Evolutionary conservation across 2,888 invertebrate genomes (phyloP), one percentile per base, ranked within the genome.

Genomic region (Nomada goodeniana): DNA sequence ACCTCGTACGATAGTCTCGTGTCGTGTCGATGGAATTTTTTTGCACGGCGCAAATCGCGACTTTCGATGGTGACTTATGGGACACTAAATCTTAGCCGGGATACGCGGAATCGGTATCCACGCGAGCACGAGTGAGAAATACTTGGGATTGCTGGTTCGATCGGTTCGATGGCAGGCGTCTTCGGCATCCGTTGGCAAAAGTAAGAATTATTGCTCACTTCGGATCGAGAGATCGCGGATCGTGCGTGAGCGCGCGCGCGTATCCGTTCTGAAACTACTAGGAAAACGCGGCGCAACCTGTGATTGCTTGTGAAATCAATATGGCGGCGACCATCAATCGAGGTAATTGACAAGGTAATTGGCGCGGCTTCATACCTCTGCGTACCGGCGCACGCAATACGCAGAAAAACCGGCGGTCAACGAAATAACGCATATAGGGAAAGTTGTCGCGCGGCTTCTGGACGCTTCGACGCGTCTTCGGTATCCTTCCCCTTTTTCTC

Each of bases 301-400:
- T 80, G 89, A 90, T 91, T 87, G 90, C 88, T 88, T 86, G 90
- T 76, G 84, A 89, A 89, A 90, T 90, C 90, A 90, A 91, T 91
- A 91, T 90, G 91, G 91, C 90, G 91, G 86, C 81, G 82, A 82
- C 88, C 90, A 91, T 91, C 89, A 91, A 91, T 90, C 89, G 91
- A 86, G 86, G 88, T 91, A 91, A 91, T 91, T 91, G 91, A 91
- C 91, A 90, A 90, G 90, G 90, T 91, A 91, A 91, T 91, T 91
- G 91, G 87, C 86, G 88, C 87, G 82, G 86, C 89, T 90, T 87
- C 89, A 90, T 91, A 85, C 87, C 89, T 82, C 80, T 83, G 77
- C 84, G 85, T 84, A 80, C 75, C 50, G 50, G 57, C 80, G 72
- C 63, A 72, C 68, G 64, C 76, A 55, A 80, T 77, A 71, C 65